These are phyloP conservation scores for Podarcis lilfordi DNA, from an alignment of 2,797 vertebrate genomes.

Conservation along the genomic window DNA sequence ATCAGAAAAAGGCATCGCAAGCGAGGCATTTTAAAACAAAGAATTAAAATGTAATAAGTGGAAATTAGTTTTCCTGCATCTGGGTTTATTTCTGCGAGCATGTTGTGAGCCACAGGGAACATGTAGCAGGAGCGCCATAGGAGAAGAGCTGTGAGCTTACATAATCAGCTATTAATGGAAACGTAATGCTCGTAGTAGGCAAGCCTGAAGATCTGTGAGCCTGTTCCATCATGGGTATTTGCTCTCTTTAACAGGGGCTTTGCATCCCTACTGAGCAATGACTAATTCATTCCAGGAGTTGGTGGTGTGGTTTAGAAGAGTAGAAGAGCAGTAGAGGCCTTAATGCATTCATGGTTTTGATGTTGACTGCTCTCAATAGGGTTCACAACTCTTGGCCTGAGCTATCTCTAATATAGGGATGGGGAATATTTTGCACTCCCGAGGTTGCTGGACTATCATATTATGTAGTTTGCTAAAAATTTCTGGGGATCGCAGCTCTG, in stretches of 20 bases:
- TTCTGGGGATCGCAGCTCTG: too few species aligned
- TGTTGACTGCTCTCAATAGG: neutral
- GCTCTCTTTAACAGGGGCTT: neutral
- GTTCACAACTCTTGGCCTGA: neutral
- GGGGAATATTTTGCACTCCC: too few species aligned
- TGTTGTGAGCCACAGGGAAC: conserved; percentile 25
- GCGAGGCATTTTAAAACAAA: conserved; percentile 38
- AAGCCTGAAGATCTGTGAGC: neutral
- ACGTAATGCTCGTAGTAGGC: conserved; percentile 6
- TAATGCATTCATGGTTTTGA: neutral
- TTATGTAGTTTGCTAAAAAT: too few species aligned
- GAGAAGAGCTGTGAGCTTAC: conserved; percentile 47
- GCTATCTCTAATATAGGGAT: neutral
- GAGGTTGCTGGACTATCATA: too few species aligned
- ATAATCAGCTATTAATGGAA: conserved; percentile 48
- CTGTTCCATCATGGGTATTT: conserved; percentile 5
- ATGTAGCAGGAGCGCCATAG: conserved; percentile 24
- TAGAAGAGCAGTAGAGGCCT: too few species aligned
- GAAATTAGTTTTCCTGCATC: conserved; percentile 44
- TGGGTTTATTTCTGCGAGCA: conserved; percentile 45
- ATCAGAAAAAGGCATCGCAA: conserved; percentile 38
- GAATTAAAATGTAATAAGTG: conserved; percentile 25
- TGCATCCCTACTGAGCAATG: neutral
- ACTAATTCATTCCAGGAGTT: neutral
- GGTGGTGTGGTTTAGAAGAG: neutral